phyloP scores from a whole-genome alignment of 1,140 invertebrate species.

The Palaemon carinicauda region DNA sequence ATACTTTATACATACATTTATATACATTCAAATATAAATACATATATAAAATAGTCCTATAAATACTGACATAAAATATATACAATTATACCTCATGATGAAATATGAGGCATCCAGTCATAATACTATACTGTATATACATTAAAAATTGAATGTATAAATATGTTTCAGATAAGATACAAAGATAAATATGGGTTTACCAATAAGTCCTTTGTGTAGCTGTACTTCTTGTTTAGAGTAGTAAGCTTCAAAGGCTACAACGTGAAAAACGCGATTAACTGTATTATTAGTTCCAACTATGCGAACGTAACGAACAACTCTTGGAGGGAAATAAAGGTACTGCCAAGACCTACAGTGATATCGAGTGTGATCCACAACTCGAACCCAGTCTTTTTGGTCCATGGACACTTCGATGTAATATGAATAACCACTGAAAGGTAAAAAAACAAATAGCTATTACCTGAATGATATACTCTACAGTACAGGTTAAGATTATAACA shows the following conservation, averaged over 20 bases:
- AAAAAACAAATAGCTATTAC: constrained; percentile 31
- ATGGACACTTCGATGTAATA: constrained; percentile 97
- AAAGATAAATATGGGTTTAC: constrained; percentile 61
- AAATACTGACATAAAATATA: too few species aligned
- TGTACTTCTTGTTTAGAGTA: constrained; percentile 81
- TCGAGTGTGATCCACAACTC: constrained; percentile 88
- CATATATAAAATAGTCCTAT: too few species aligned
- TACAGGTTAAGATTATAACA: background rate
- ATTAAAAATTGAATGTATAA: background rate
- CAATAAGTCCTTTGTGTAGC: constrained; percentile 75
- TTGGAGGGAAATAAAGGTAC: constrained; percentile 87
- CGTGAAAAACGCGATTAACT: constrained; percentile 94
- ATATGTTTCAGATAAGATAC: background rate
- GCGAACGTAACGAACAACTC: constrained; percentile 87
- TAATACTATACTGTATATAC: background rate
- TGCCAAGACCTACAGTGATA: constrained; percentile 96
- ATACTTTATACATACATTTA: background rate
- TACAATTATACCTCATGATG: too few species aligned
- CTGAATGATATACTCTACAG: background rate
- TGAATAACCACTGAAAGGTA: constrained; percentile 81
- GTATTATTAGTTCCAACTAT: constrained; percentile 95
- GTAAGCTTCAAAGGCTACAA: constrained; percentile 89
- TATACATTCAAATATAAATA: background rate
- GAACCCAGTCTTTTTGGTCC: constrained; percentile 94
- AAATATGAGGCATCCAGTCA: too few species aligned